These are phyloP conservation scores for Noctua janthe DNA, from an alignment of 2,888 invertebrate species.

Conservation along the genomic window DNA sequence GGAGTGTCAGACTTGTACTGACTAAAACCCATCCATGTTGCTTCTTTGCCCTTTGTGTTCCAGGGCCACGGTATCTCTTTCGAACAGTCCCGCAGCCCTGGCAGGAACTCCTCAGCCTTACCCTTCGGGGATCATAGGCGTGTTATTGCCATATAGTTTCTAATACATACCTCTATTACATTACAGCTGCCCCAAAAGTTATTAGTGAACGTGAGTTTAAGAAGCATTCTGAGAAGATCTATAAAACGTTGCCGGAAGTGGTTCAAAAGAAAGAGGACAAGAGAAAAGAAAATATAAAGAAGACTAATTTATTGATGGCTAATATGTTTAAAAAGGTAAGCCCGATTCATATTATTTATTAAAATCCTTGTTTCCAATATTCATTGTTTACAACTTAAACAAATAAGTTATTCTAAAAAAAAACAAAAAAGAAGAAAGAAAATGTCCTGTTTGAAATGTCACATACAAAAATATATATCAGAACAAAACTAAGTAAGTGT, in stretches of 20 bases:
- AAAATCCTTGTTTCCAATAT: neutral
- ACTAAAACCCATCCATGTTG: too few species aligned
- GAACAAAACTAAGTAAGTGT: too few species aligned
- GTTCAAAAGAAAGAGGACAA: constrained; percentile 91
- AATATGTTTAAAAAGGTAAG: constrained; percentile 94
- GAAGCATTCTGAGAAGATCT: constrained; percentile 89
- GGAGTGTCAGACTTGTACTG: too few species aligned
- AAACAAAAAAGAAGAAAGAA: too few species aligned
- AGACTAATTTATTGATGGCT: constrained; percentile 94
- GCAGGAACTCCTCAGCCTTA: too few species aligned
- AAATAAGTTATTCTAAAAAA: neutral
- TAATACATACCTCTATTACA: neutral
- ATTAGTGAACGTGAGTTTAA: constrained; percentile 88
- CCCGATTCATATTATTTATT: neutral
- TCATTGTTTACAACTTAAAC: neutral
- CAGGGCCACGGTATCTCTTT: too few species aligned
- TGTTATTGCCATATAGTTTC: neutral
- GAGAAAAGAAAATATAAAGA: constrained; percentile 91
- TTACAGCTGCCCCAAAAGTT: constrained; percentile 83
- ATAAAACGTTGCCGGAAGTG: constrained; percentile 93
- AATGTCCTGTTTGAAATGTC: too few species aligned
- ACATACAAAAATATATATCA: too few species aligned
- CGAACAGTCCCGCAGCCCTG: too few species aligned
- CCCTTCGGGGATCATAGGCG: neutral
- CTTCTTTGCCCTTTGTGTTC: too few species aligned